Conservation (phyloP, 2,797 vertebrate genomes). For the Schizothorax lantsangensis region DNA sequence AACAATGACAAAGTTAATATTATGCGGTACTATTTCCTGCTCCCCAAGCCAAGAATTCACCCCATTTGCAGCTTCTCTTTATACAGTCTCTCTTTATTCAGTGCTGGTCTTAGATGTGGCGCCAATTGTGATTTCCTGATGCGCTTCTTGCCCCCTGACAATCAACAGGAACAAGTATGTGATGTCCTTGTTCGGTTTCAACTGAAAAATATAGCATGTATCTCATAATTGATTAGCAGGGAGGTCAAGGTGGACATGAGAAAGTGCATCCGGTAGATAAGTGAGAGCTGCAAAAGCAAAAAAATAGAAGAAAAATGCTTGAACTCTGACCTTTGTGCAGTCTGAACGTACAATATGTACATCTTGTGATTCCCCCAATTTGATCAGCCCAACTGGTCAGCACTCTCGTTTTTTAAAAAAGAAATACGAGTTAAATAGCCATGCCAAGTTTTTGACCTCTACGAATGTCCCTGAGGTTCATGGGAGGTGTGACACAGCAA, state of each 20-base stretch:
- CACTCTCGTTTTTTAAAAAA: not conserved
- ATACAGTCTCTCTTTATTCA: slow-evolving; percentile 41
- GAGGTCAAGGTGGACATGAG: slow-evolving; percentile 29
- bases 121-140: slow-evolving; percentile 57
- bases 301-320: not conserved
- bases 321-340: not conserved
- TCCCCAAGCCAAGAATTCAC: slow-evolving; percentile 49
- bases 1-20: slow-evolving; percentile 55
- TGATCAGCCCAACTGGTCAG: not conserved
- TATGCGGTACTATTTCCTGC: slow-evolving; percentile 61
- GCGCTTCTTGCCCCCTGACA: slow-evolving; percentile 37
- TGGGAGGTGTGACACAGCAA: slow-evolving; percentile 40
- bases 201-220: slow-evolving; percentile 24
- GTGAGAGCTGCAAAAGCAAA: not conserved
- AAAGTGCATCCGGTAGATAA: not conserved
- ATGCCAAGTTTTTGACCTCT: slow-evolving; percentile 44
- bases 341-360: not conserved
- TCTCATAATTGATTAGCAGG: slow-evolving; percentile 42
- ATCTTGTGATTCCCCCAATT: not conserved
- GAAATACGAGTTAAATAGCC: not conserved
- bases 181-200: slow-evolving; percentile 56
- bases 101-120: slow-evolving; percentile 52
- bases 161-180: slow-evolving; percentile 60
- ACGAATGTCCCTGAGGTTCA: slow-evolving; percentile 20
- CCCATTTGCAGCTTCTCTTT: slow-evolving; percentile 35